Evolutionary conservation across 2,888 invertebrate genomes (phyloP), one percentile per base, ranked within the genome.

Genomic region (Macropis europaea): DNA sequence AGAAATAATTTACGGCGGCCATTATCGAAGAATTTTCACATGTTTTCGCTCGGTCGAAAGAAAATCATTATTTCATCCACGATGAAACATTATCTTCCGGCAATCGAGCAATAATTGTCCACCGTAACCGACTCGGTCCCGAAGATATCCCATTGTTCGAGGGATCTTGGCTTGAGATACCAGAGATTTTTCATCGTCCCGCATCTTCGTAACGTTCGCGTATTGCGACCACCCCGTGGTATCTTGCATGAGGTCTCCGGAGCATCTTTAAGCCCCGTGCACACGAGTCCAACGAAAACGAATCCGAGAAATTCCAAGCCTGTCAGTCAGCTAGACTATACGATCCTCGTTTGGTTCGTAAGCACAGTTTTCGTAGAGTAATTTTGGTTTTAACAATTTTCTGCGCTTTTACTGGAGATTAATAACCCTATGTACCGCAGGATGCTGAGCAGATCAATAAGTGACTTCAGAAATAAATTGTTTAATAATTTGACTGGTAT

Each of bases 131-230:
- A 81, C 53, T 77, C 78, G 62, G 78, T 77, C 63, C 72, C 76
- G 70, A 80, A 80, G 79, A 81, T 86, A 84, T 84, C 83, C 85
- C 85, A 85, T 87, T 88, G 88, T 87, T 87, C 84, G 79, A 79
- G 67, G 81, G 76, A 82, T 83, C 83, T 69, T 78, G 64, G 81
- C 75, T 63, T 72, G 81, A 82, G 83, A 85, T 84, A 85, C 79
- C 80, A 74, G 74, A 81, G 83, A 84, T 85, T 86, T 84, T 86
- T 85, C 83, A 83, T 82, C 84, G 78, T 81, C 75, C 71, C 73
- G 81, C 75, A 79, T 80, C 79, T 77, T 74, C 71, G 79, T 76
- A 79, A 80, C 74, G 82, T 80, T 85, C 83, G 78, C 82, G 79
- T 81, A 86, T 82, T 82, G 84, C 84, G 83, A 86, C 84, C 84